phyloP scores from a whole-genome alignment of 2,113 vertebrate genomes.

The Excalfactoria chinensis region DNA sequence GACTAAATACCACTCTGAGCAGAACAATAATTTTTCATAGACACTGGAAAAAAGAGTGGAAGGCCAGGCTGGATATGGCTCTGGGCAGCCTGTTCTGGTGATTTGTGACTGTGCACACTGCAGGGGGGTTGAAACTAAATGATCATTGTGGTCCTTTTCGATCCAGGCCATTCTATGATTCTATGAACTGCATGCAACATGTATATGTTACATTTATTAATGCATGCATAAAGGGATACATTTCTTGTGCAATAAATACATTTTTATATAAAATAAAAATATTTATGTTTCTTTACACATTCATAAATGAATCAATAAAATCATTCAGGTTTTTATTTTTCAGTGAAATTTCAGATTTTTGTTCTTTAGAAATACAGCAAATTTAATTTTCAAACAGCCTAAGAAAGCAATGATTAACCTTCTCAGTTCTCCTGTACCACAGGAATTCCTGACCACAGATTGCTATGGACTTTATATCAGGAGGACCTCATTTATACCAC shows the following conservation, averaged over 20 bases:
- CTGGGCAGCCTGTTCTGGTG: too few species aligned
- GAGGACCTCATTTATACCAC: fast-evolving
- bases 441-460: background rate
- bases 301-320: background rate
- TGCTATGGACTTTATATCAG: fast-evolving
- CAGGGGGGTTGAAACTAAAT: too few species aligned
- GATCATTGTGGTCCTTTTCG: too few species aligned
- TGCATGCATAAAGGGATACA: background rate
- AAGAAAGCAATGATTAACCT: background rate
- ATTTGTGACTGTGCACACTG: too few species aligned
- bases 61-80: too few species aligned
- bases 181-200: too few species aligned
- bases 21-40: background rate
- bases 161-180: too few species aligned
- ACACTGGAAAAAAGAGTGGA: background rate
- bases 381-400: background rate
- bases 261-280: background rate
- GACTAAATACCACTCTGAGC: too few species aligned
- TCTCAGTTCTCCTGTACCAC: background rate
- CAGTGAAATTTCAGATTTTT: background rate
- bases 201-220: background rate
- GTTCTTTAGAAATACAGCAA: background rate
- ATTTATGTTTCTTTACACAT: too few species aligned
- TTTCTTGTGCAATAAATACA: background rate
- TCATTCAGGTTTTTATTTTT: background rate